Evolutionary conservation across 2,888 invertebrate species (phyloP), one percentile per base, ranked within the genome.

Genomic region (Pecten maximus): DNA sequence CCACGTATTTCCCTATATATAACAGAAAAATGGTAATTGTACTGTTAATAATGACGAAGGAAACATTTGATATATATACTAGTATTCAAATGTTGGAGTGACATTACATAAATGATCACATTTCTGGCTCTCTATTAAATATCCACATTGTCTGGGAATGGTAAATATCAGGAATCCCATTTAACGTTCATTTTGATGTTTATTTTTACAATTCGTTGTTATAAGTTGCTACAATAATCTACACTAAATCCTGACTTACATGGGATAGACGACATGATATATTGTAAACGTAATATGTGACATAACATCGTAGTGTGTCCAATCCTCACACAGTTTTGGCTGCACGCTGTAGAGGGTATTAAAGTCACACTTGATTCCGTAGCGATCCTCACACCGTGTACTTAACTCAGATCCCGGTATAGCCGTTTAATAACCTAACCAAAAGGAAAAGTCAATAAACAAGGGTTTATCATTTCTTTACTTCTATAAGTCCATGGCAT

Each of bases 361-460:
- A 35, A 60, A 35, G 35, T 74, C 35, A 8, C 74, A 35, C 74
- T 74, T 74, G 35, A 28, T 35, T 35, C 74, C 74, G 35, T 35
- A 28, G 74, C 74, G 74, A 74, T 74, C 74, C 74, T 74, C 74
- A 74, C 74, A 10, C 28, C 35, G 15, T 8, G 74, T 74, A 10
- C 74, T 74, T 74, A 74, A 23, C 74, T 74, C 10, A 74, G 28
- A 74, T 74, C 74, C 74, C 74, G 0, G 74, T 35, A 74, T 74
- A 74, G 35, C 74, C 35, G 35, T 74, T 74, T 74, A 74, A 74
- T 74, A 74, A 35, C 74, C 74, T 1, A 35, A 35, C 74, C 28
- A 74, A 74, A 74, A 74, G 74, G 74, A 35, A 60, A 74, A 74
- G 74, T 74, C 74, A 74, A 74, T 74, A 35, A 74, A 10, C 23